phyloP scores from a whole-genome alignment of 2,888 invertebrate species.

The Nemotelus pantherinus region DNA sequence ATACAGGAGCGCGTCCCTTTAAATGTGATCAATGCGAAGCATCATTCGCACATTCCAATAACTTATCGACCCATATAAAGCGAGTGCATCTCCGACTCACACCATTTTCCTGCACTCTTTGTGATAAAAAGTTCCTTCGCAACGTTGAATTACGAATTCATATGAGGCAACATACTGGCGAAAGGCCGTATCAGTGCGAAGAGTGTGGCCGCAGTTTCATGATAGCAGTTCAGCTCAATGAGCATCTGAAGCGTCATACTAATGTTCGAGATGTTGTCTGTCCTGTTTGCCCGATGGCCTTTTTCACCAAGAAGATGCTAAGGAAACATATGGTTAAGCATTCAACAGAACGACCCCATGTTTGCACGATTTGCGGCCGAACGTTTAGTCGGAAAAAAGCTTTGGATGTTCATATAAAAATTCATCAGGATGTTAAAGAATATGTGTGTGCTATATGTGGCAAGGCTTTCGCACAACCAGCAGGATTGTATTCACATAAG shows the following conservation, averaged over 20 bases:
- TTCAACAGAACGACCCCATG: conserved; percentile 18
- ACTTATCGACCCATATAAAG: conserved; percentile 50
- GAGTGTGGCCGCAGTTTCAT: conserved; percentile 49
- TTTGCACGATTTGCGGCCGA: conserved; percentile 46
- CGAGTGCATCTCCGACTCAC: conserved; percentile 50
- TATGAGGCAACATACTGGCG: conserved; percentile 51
- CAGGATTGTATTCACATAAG: conserved; percentile 48
- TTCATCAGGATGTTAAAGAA: conserved; percentile 52
- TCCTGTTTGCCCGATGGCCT: conserved; percentile 48
- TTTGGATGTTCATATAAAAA: conserved; percentile 50
- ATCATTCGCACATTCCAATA: conserved; percentile 50
- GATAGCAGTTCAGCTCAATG: conserved; percentile 49
- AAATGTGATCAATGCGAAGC: conserved; percentile 52
- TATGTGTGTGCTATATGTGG: conserved; percentile 52
- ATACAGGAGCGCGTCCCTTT: conserved; percentile 46
- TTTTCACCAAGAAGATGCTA: conserved; percentile 26
- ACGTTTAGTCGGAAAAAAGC: conserved; percentile 52
- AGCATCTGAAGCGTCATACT: conserved; percentile 51
- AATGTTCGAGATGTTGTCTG: conserved; percentile 51
- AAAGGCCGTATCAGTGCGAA: conserved; percentile 52
- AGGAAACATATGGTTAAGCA: conserved; percentile 31
- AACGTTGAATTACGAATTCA: conserved; percentile 51
- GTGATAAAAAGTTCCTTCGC: conserved; percentile 51
- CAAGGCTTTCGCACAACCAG: conserved; percentile 53
- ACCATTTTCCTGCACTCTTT: conserved; percentile 47